Conservation (phyloP, 2,888 invertebrate genomes). For the Argyra leucocephala region DNA sequence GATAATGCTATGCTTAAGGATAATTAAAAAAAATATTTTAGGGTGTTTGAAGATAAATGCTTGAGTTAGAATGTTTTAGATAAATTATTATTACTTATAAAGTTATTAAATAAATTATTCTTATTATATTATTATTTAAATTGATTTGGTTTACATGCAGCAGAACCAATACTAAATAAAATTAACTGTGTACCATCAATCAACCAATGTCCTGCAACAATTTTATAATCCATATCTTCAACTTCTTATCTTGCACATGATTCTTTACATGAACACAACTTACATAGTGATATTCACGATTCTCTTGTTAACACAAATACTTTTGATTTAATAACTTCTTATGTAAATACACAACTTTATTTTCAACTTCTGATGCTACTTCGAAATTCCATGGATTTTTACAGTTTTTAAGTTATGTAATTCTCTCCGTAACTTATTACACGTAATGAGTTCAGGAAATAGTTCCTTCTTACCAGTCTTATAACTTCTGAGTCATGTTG, state of each 20-base stretch:
- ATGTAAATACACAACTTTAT: conserved; percentile 99
- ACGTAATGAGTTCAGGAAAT: too few species aligned
- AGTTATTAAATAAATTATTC: too few species aligned
- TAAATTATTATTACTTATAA: too few species aligned
- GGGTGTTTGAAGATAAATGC: too few species aligned
- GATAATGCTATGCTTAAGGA: too few species aligned
- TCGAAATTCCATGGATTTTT: conserved; percentile 97
- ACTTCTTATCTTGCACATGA: conserved; percentile 88
- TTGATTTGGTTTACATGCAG: conserved; percentile 88
- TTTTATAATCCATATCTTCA: conserved; percentile 83
- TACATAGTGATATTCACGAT: conserved; percentile 93
- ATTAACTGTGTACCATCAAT: conserved; percentile 99
- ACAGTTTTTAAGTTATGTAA: too few species aligned
- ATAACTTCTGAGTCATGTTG: conserved; percentile 54
- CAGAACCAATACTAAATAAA: conserved; percentile 93
- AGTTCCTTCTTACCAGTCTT: conserved; percentile 75
- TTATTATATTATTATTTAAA: too few species aligned
- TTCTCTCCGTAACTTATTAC: too few species aligned
- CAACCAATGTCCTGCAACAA: conserved; percentile 95
- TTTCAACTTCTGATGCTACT: conserved; percentile 97
- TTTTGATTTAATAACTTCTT: conserved; percentile 94
- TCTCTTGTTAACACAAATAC: conserved; percentile 94
- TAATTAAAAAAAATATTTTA: too few species aligned
- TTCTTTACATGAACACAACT: conserved; percentile 93
- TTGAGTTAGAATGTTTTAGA: too few species aligned